phyloP scores from a whole-genome alignment of 2,113 vertebrate genomes.

The Otocyon megalotis region DNA sequence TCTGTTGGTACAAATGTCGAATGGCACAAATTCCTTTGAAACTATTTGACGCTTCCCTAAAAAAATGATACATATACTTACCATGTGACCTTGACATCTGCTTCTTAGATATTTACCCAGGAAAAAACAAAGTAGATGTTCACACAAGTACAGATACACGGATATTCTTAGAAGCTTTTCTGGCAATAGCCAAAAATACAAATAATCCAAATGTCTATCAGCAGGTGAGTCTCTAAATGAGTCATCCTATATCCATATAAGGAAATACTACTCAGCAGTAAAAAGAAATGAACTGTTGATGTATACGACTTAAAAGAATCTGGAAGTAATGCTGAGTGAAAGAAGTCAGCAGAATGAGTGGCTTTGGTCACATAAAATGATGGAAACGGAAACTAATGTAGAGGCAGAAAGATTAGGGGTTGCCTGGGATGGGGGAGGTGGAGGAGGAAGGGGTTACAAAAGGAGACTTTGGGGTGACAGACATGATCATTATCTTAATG shows the following conservation, averaged over 20 bases:
- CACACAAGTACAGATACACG: neutral
- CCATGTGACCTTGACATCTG: neutral
- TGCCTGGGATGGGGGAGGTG: neutral
- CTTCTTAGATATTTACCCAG: neutral
- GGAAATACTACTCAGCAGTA: neutral
- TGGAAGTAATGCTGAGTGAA: neutral
- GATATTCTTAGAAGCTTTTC: neutral
- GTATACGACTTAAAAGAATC: neutral
- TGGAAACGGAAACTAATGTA: neutral
- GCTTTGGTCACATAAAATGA: neutral
- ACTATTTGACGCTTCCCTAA: neutral
- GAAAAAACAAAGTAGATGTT: neutral
- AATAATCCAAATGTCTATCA: neutral
- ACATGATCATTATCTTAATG: neutral
- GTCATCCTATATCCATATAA: neutral
- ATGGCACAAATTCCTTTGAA: neutral
- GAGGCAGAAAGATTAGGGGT: neutral
- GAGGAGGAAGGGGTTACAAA: neutral
- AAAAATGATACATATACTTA: neutral
- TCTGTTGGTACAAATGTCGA: neutral
- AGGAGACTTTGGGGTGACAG: neutral
- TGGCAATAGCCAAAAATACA: neutral
- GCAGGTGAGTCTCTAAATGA: neutral
- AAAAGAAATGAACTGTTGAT: neutral
- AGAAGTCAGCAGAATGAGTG: neutral